Conservation (phyloP, 2,888 invertebrate genomes). For the Eristalinus aeneus region DNA sequence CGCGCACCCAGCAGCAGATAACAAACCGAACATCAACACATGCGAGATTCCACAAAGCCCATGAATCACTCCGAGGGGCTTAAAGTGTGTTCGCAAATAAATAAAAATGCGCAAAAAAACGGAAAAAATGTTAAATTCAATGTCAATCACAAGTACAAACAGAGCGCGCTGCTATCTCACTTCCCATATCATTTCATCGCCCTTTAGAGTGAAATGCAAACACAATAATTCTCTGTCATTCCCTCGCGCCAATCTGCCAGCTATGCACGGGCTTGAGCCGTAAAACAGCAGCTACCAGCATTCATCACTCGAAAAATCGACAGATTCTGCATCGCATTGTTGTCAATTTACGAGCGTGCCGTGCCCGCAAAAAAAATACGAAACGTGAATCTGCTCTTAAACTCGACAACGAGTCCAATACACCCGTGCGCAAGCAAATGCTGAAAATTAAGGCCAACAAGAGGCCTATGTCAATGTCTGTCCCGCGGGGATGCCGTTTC, state of each 20-base stretch:
- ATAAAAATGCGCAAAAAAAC: background rate
- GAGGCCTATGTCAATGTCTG: conserved; percentile 5
- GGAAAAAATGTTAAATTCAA: conserved; percentile 3
- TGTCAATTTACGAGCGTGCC: conserved; percentile 40
- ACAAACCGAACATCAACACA: background rate
- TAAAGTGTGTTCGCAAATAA: background rate
- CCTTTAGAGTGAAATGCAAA: background rate
- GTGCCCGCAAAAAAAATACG: conserved; percentile 4
- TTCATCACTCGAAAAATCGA: conserved; percentile 56
- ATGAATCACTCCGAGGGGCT: background rate
- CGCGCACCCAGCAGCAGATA: background rate
- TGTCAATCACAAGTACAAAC: conserved; percentile 4
- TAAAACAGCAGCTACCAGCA: background rate
- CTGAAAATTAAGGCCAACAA: background rate
- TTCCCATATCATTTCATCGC: background rate
- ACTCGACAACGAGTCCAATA: background rate
- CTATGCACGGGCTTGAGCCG: background rate
- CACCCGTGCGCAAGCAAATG: background rate
- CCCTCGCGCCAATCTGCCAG: background rate
- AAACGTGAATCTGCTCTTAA: background rate
- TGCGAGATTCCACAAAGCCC: background rate
- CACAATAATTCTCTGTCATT: background rate
- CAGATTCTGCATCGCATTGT: conserved; percentile 41
- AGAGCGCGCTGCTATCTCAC: background rate
- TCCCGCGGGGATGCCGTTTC: background rate